A percentile compares a stretch with the other conserved stretches of the same genome.
Evolutionary conservation across 1,140 invertebrate species (phyloP).

Genomic region (Myzus persicae): DNA sequence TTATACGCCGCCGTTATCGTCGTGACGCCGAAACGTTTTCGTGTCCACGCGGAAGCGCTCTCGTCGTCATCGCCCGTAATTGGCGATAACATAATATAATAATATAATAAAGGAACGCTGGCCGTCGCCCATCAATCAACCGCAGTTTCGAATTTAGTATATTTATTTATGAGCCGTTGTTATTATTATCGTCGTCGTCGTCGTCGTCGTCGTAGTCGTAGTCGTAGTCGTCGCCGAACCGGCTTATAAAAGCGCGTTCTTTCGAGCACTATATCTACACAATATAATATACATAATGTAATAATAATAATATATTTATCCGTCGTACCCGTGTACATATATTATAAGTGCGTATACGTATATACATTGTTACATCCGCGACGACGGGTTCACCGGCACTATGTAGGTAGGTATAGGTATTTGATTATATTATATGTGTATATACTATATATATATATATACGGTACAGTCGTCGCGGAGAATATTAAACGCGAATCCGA

Average conservation of each 20-base stretch:
- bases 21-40: constrained; percentile 48
- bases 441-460: too few species aligned
- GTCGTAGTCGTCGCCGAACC: neutral
- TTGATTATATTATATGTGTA: neutral
- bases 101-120: neutral
- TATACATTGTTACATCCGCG: neutral
- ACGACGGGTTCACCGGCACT: neutral
- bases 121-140: neutral
- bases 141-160: neutral
- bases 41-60: neutral
- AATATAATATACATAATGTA: neutral
- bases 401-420: too few species aligned
- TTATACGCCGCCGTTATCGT: neutral
- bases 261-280: neutral
- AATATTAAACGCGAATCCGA: neutral
- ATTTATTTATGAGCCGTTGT: too few species aligned
- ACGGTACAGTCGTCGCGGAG: neutral
- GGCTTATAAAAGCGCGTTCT: neutral
- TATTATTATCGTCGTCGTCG: too few species aligned
- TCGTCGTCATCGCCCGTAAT: constrained; percentile 37
- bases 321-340: neutral
- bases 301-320: constrained; percentile 12
- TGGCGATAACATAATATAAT: constrained; percentile 15
- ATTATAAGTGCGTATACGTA: neutral
- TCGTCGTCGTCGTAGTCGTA: too few species aligned